Conservation (phyloP, 1,140 invertebrate species). For the Zaprionus tsacasi region DNA sequence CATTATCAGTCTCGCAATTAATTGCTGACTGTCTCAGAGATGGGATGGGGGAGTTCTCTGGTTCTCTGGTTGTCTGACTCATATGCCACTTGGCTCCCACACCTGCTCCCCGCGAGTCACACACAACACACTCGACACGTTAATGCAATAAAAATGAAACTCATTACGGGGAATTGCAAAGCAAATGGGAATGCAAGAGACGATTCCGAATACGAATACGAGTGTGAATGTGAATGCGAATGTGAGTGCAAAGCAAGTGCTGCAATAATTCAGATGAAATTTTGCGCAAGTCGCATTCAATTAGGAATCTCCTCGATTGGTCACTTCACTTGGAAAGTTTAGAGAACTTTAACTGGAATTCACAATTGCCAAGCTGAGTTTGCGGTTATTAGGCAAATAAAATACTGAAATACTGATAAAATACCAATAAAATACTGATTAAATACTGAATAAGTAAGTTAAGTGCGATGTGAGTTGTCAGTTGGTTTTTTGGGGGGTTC, state of each 20-base stretch:
- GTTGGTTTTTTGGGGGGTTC: slow-evolving; percentile 52
- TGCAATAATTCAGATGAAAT: slow-evolving; percentile 71
- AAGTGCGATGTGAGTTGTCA: slow-evolving; percentile 45
- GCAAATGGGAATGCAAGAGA: slow-evolving; percentile 14
- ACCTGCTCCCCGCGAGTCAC: slow-evolving; percentile 32
- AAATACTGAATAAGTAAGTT: slow-evolving; percentile 30
- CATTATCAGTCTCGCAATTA: slow-evolving; percentile 67
- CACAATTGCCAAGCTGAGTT: slow-evolving; percentile 15
- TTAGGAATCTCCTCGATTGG: slow-evolving; percentile 41
- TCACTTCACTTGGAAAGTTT: slow-evolving; percentile 41
- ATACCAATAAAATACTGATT: slow-evolving; percentile 5
- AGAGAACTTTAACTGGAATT: slow-evolving; percentile 22
- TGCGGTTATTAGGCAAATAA: slow-evolving; percentile 39
- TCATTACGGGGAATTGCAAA: slow-evolving; percentile 59
- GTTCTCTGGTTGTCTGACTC: slow-evolving; percentile 4
- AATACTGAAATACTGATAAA: slow-evolving; percentile 16
- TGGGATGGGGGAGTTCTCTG: not conserved
- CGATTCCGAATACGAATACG: not conserved
- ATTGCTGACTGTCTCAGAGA: slow-evolving; percentile 57
- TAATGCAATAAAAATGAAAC: slow-evolving; percentile 69
- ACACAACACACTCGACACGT: slow-evolving; percentile 66
- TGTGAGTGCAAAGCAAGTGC: slow-evolving; percentile 42
- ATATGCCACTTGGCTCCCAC: slow-evolving; percentile 24
- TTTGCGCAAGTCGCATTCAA: slow-evolving; percentile 55
- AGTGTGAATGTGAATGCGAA: slow-evolving; percentile 8